Conservation (phyloP, 2,888 invertebrate genomes). For the Spilosoma lubricipeda region DNA sequence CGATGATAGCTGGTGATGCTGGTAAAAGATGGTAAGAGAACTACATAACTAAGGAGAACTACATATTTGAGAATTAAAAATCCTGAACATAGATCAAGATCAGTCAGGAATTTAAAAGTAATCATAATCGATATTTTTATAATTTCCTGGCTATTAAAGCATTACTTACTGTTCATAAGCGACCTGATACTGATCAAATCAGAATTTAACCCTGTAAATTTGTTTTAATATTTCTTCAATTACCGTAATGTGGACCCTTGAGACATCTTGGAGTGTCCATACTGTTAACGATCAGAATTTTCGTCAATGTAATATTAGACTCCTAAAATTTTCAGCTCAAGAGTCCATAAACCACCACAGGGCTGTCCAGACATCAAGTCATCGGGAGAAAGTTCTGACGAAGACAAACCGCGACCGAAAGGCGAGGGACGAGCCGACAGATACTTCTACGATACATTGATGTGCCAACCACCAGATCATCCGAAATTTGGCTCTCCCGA, state of each 20-base stretch:
- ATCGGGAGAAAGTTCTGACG: conserved; percentile 76
- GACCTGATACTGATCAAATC: too few relatives aligned
- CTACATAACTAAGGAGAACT: background rate
- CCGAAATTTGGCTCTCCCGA: conserved; percentile 62
- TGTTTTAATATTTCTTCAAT: background rate
- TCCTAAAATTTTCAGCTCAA: conserved; percentile 53
- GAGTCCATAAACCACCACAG: conserved; percentile 62
- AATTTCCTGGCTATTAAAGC: too few relatives aligned
- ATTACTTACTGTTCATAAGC: too few relatives aligned
- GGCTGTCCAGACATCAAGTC: conserved; percentile 64
- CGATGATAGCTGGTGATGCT: conserved; percentile 59
- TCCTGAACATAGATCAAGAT: background rate
- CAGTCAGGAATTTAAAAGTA: background rate
- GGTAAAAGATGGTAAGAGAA: conserved; percentile 65
- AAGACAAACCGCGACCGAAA: conserved; percentile 65
- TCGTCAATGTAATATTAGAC: conserved; percentile 12
- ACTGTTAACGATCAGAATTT: conserved; percentile 8
- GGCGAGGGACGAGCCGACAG: conserved; percentile 69
- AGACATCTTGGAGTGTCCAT: background rate
- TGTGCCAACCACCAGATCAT: conserved; percentile 70
- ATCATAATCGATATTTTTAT: background rate
- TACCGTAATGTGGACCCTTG: background rate
- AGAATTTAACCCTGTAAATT: too few relatives aligned
- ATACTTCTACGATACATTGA: conserved; percentile 77
- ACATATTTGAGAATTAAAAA: background rate